Evolutionary conservation across 92 coral and sea anemone species (phyloP).

Genomic region (Porites rus): DNA sequence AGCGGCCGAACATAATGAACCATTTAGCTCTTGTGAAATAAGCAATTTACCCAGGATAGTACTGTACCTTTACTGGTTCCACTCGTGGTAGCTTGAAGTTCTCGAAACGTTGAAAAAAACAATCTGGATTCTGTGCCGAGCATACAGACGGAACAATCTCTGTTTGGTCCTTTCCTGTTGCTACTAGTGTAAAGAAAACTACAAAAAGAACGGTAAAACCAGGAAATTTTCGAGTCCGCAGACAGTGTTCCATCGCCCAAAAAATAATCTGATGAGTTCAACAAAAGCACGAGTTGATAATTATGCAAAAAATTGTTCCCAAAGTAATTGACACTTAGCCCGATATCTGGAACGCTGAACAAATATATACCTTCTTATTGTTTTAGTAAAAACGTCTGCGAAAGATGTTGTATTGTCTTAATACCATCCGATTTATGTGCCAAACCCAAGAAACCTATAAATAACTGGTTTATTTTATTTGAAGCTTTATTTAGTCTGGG

Average conservation of each 20-base stretch:
- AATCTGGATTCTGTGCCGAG: slow-evolving; percentile 41
- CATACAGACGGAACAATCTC: not conserved
- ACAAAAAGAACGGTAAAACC: not conserved
- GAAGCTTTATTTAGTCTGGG: too few relatives aligned
- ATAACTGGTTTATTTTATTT: too few relatives aligned
- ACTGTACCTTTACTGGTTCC: slow-evolving; percentile 82
- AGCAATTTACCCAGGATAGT: too few relatives aligned
- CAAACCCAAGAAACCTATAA: too few relatives aligned
- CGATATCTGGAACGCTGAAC: slow-evolving; percentile 30
- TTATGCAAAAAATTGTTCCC: slow-evolving; percentile 11
- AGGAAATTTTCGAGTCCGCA: not conserved
- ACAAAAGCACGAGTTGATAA: not conserved
- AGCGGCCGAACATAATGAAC: too few relatives aligned
- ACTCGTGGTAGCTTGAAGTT: slow-evolving; percentile 69
- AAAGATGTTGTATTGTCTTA: slow-evolving; percentile 9
- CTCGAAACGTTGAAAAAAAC: slow-evolving; percentile 64
- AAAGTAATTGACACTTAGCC: not conserved
- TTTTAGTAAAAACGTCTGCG: not conserved
- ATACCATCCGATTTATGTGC: too few relatives aligned
- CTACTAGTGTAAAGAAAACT: not conserved
- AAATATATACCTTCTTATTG: slow-evolving; percentile 19
- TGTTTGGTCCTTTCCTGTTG: not conserved
- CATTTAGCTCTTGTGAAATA: too few relatives aligned
- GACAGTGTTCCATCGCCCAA: not conserved
- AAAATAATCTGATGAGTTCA: not conserved